Evolutionary conservation across 1,140 invertebrate genomes (phyloP), one percentile per base, ranked within the genome.

Genomic region (Liolophura sinensis): DNA sequence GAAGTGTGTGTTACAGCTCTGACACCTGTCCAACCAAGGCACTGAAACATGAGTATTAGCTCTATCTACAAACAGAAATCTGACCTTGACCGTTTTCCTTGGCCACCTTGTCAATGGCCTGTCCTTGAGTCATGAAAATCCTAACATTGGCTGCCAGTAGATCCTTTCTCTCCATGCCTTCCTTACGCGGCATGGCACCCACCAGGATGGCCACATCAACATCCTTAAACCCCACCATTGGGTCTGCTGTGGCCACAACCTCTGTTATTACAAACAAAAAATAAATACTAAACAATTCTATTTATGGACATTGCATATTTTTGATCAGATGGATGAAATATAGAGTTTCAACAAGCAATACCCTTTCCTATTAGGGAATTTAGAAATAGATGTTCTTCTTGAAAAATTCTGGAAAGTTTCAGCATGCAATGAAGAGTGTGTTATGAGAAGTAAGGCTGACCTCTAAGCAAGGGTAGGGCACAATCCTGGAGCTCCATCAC

Each of bases 121-220:
- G 89, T 18, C 97, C 98, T 77, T 91, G 90, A 46, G 91, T 92
- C 86, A 98, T 98, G 85, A 99, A 99, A 76, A 99, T 99, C 82
- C 96, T 96, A 7, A 99, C 96, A 87, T 99, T 99, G 12, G 97
- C 97, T 50, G 94, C 92, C 40, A 97, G 85, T 27, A 94, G 84
- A 82, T 99, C 98, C 85, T 99, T 99, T 51, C 98, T 89, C 83
- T 99, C 97, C 98, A 99, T 99, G 55, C 97, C 97, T 81, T 99
- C 93, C 78, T 92, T 93, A 20, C 98, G 89, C 0, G 98, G 98
- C 97, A 99, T 99, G 9, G 98, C 92, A 54, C 98, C 98, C 50
- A 99, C 96, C 56, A 99, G 87, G 80, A 99, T 98, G n/a, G 96
- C 98, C 58, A 95, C 94, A 77, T 96, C 93, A 59, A 98, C 93